A percentile compares a stretch with the other conserved stretches of the same genome.
phyloP scores from a whole-genome alignment of 2,888 invertebrate species.

The Trisateles emortualis region DNA sequence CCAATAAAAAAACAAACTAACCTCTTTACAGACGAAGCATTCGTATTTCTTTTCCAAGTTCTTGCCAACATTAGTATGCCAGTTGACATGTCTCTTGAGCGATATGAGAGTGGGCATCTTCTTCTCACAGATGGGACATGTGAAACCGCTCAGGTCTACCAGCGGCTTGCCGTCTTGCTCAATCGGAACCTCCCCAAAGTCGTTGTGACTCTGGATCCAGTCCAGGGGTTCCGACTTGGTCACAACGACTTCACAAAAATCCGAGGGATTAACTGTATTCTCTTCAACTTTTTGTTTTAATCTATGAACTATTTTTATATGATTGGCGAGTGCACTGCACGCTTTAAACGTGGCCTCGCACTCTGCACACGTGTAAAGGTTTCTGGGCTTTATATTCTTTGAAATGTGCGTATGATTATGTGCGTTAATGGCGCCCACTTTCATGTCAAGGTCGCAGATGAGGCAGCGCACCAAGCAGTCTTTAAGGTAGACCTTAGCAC shows the following conservation, averaged over 20 bases:
- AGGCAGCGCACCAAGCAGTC: conserved; percentile 78
- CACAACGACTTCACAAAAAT: conserved; percentile 87
- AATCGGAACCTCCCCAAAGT: conserved; percentile 74
- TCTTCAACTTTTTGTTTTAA: conserved; percentile 58
- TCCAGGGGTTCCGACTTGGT: conserved; percentile 85
- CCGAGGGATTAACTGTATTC: conserved; percentile 69
- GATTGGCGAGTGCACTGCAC: conserved; percentile 73
- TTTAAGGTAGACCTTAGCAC: conserved; percentile 76
- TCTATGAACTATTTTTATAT: conserved; percentile 78
- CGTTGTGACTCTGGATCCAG: conserved; percentile 82
- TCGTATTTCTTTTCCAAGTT: conserved; percentile 71
- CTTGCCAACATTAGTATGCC: conserved; percentile 78
- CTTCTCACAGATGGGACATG: conserved; percentile 79
- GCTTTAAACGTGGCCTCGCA: conserved; percentile 77
- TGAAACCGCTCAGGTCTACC: conserved; percentile 73
- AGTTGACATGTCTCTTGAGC: conserved; percentile 79
- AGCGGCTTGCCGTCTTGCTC: conserved; percentile 41
- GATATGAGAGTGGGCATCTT: conserved; percentile 77
- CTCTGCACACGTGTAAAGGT: conserved; percentile 78
- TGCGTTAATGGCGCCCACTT: conserved; percentile 74
- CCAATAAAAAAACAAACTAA: conserved; percentile 32
- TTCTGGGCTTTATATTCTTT: conserved; percentile 75
- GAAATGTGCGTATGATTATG: conserved; percentile 79
- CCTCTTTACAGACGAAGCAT: conserved; percentile 81
- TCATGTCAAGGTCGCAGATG: conserved; percentile 80